Evolutionary conservation across 2,113 vertebrate genomes (phyloP).

Genomic region (Cyprinodon tularosa): DNA sequence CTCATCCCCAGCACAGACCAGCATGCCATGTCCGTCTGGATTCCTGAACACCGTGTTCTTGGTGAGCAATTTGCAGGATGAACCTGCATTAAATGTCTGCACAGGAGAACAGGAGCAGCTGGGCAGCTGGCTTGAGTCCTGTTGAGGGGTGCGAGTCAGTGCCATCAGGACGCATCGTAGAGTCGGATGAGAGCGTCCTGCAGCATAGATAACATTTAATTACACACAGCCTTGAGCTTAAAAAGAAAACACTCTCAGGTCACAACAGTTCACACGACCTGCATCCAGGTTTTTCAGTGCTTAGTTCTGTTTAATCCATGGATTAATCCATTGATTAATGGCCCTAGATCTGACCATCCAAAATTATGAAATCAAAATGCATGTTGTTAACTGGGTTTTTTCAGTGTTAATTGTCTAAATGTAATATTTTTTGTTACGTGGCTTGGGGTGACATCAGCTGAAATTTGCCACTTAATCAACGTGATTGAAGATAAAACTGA

Average conservation of each 20-base stretch:
- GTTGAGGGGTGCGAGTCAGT: conserved; percentile 78
- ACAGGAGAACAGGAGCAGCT: conserved; percentile 85
- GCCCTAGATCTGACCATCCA: too few species aligned
- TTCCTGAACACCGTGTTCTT: conserved; percentile 92
- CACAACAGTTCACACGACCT: not conserved
- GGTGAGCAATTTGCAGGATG: conserved; percentile 91
- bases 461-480: too few species aligned
- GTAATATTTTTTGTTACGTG: too few species aligned
- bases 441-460: too few species aligned
- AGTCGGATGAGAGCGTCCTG: conserved; percentile 86
- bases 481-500: too few species aligned
- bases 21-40: conserved; percentile 80
- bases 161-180: conserved; percentile 91
- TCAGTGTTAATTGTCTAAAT: too few species aligned
- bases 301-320: not conserved
- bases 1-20: conserved; percentile 94
- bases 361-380: too few species aligned
- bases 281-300: not conserved
- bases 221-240: not conserved
- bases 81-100: conserved; percentile 89
- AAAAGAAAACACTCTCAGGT: accelerated
- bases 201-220: not conserved
- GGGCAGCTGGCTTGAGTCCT: conserved; percentile 74
- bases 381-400: too few species aligned
- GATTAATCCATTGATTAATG: too few species aligned